Evolutionary conservation across 2,888 invertebrate species (phyloP).

Genomic region (Willowsia nigromaculata): DNA sequence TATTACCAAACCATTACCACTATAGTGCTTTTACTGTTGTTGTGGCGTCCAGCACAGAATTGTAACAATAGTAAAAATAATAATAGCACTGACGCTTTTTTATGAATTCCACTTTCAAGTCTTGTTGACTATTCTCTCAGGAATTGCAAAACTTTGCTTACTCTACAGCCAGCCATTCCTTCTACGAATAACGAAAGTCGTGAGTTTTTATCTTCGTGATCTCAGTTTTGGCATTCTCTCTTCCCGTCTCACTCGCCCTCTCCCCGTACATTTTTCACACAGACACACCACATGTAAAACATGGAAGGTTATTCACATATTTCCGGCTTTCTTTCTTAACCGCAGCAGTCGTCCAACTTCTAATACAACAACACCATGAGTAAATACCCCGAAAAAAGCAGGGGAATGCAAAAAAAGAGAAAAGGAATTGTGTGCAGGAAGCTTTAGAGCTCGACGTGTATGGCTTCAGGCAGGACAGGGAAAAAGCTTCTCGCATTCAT

Average conservation of each 20-base stretch:
- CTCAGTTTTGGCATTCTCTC: not conserved
- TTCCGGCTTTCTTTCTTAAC: constrained; percentile 30
- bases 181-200: constrained; percentile 24
- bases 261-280: not conserved
- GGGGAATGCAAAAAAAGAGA: not conserved
- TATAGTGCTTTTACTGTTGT: not conserved
- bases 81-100: constrained; percentile 27
- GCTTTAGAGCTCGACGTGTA: constrained; percentile 38
- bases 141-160: constrained; percentile 57
- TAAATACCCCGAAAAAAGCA: not conserved
- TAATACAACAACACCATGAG: not conserved
- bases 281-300: not conserved
- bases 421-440: constrained; percentile 1
- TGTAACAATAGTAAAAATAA: constrained; percentile 8
- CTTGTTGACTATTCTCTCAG: constrained; percentile 60
- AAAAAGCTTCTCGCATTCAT: constrained; percentile 40
- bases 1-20: not conserved
- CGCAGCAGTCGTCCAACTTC: not conserved
- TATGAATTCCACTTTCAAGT: constrained; percentile 56
- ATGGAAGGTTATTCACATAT: constrained; percentile 22
- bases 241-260: not conserved
- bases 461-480: constrained; percentile 53
- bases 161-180: not conserved
- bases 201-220: constrained; percentile 14
- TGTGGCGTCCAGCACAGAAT: not conserved